Conservation (phyloP, 1,140 invertebrate genomes). For the Drosophila nigromelanica region DNA sequence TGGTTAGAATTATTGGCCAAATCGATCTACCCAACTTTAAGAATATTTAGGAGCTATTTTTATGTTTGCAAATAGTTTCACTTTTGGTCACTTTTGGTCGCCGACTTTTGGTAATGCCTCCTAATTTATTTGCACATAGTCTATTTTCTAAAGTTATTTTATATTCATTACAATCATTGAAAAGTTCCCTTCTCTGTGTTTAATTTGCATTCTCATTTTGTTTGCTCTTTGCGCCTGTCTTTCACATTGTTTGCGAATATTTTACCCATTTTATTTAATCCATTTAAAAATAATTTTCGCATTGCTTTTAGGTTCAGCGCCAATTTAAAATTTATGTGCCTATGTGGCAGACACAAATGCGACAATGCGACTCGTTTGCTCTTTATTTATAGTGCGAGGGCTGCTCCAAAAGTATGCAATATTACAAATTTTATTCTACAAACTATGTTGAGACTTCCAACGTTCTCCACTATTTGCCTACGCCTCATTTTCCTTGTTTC, state of each 20-base stretch:
- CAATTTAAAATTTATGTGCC: conserved; percentile 22
- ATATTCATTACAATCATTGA: background rate
- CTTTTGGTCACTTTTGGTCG: too few relatives aligned
- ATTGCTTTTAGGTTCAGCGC: conserved; percentile 20
- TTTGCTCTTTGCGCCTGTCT: background rate
- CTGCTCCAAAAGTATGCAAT: background rate
- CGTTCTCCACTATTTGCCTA: too few relatives aligned
- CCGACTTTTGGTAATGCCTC: too few relatives aligned
- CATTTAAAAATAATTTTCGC: conserved; percentile 28
- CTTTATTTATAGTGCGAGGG: conserved; percentile 15
- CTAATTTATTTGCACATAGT: too few relatives aligned
- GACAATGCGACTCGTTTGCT: conserved; percentile 30
- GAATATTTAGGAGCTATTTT: background rate
- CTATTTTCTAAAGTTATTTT: background rate
- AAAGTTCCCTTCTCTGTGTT: background rate
- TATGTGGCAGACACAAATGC: conserved; percentile 42
- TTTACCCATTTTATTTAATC: conserved; percentile 22
- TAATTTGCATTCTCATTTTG: background rate
- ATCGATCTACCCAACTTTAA: background rate
- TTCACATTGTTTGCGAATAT: background rate
- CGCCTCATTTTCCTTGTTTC: too few relatives aligned
- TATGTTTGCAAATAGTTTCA: too few relatives aligned
- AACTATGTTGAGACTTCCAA: too few relatives aligned
- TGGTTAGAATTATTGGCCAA: background rate
- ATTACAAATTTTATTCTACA: background rate